phyloP scores from a whole-genome alignment of 1,140 invertebrate genomes.

The Papilio glaucus region DNA sequence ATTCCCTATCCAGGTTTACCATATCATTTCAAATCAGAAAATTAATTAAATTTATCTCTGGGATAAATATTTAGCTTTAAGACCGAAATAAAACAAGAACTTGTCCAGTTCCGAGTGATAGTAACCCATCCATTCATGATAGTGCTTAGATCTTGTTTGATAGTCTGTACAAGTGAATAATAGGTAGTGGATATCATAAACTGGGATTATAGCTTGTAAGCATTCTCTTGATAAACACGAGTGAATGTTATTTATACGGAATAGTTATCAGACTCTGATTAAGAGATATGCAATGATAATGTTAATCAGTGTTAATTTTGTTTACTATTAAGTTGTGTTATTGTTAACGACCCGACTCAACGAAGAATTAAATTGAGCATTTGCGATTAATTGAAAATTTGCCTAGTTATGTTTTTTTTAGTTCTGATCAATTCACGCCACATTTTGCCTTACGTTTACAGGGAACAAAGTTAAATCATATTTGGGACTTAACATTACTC shows the following conservation, averaged over 20 bases:
- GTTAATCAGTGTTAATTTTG: not conserved
- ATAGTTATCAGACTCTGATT: constrained; percentile 4
- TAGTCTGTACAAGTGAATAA: constrained; percentile 52
- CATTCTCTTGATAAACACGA: not conserved
- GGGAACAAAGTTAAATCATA: too few species aligned
- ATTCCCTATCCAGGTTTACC: constrained; percentile 38
- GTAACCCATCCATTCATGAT: constrained; percentile 51
- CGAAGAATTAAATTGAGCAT: too few species aligned
- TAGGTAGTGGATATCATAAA: constrained; percentile 44
- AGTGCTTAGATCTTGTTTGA: constrained; percentile 43
- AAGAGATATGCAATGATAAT: constrained; percentile 15
- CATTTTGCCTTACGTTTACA: too few species aligned
- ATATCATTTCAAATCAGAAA: constrained; percentile 50
- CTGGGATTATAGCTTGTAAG: constrained; percentile 32
- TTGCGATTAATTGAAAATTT: too few species aligned
- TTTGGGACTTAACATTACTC: too few species aligned
- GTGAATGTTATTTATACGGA: not conserved
- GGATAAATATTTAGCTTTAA: constrained; percentile 47
- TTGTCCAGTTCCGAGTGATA: constrained; percentile 48
- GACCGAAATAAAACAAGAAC: constrained; percentile 41
- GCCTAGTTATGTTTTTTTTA: too few species aligned
- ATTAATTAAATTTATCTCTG: constrained; percentile 48
- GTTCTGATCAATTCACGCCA: too few species aligned
- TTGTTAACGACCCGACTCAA: too few species aligned
- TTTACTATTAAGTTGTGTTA: not conserved